Evolutionary conservation across 2,797 vertebrate species (phyloP).

Genomic region (Muscicapa comitata): DNA sequence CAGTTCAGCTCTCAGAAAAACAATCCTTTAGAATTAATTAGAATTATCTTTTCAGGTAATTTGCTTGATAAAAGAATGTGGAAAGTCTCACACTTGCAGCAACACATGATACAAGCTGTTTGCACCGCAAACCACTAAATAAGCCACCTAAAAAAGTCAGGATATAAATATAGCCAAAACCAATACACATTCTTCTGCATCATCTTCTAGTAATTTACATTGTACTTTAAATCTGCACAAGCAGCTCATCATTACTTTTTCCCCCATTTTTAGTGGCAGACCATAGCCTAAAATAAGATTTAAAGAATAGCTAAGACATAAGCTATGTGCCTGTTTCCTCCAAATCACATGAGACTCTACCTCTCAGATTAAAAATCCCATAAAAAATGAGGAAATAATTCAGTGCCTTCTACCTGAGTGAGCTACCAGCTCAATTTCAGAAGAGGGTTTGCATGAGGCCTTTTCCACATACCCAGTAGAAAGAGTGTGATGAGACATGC

Average conservation of each 20-base stretch:
- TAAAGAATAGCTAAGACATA: constrained; percentile 76
- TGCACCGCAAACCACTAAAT: not conserved
- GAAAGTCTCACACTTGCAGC: not conserved
- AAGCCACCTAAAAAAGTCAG: constrained; percentile 65
- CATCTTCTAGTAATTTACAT: constrained; percentile 55
- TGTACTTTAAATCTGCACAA: constrained; percentile 59
- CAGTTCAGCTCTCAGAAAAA: not conserved
- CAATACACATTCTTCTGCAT: constrained; percentile 65
- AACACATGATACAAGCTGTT: not conserved
- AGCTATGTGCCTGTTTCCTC: constrained; percentile 63
- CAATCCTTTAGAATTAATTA: not conserved
- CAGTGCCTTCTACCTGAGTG: constrained; percentile 58
- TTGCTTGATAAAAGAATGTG: not conserved
- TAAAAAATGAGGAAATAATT: constrained; percentile 71
- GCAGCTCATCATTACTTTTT: constrained; percentile 56
- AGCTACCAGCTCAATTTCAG: constrained; percentile 65
- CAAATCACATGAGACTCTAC: not conserved
- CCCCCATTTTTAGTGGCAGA: constrained; percentile 76
- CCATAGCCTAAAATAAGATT: constrained; percentile 78
- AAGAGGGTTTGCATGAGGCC: constrained; percentile 55
- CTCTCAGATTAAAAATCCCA: constrained; percentile 69
- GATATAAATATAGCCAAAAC: constrained; percentile 21
- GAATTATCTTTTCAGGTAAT: not conserved
- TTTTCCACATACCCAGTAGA: constrained; percentile 72
- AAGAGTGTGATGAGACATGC: constrained; percentile 69